A percentile compares a stretch with the other conserved stretches of the same genome.
These are phyloP conservation scores for Coturnix japonica DNA, from an alignment of 2,113 vertebrate genomes.

Conservation along the genomic window DNA sequence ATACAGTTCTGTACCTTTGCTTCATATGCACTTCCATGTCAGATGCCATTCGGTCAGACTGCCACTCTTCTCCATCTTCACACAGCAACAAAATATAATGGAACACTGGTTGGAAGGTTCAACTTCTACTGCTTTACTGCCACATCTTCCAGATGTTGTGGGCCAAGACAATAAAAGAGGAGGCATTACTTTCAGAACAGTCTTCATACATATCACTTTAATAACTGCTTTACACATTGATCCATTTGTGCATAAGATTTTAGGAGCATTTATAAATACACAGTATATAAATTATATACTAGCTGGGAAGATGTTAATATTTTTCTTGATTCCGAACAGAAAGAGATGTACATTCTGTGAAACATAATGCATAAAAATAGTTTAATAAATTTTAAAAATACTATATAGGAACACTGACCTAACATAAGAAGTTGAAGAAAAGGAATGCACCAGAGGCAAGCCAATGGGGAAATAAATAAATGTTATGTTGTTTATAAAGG, in stretches of 20 bases:
- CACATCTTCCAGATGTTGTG: background rate
- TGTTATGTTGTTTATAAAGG: background rate
- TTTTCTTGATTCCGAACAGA: background rate
- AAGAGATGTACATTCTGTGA: background rate
- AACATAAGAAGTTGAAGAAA: conserved; percentile 14
- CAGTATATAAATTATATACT: background rate
- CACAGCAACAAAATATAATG: background rate
- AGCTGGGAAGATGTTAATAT: background rate
- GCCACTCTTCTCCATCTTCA: background rate
- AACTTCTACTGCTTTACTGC: background rate
- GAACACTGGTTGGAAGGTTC: background rate
- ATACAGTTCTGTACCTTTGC: background rate
- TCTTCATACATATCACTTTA: background rate
- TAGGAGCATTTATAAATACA: background rate
- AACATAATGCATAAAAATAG: conserved; percentile 42
- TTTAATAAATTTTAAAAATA: conserved; percentile 8
- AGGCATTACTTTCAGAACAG: background rate
- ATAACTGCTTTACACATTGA: background rate
- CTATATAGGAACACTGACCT: conserved; percentile 6
- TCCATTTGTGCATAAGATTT: background rate
- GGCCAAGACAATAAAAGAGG: background rate
- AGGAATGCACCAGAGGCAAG: background rate
- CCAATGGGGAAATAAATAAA: background rate
- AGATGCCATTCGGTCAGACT: background rate
- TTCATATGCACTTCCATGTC: background rate